phyloP scores from a whole-genome alignment of 2,888 invertebrate genomes.

The Hyposoter didymator region DNA sequence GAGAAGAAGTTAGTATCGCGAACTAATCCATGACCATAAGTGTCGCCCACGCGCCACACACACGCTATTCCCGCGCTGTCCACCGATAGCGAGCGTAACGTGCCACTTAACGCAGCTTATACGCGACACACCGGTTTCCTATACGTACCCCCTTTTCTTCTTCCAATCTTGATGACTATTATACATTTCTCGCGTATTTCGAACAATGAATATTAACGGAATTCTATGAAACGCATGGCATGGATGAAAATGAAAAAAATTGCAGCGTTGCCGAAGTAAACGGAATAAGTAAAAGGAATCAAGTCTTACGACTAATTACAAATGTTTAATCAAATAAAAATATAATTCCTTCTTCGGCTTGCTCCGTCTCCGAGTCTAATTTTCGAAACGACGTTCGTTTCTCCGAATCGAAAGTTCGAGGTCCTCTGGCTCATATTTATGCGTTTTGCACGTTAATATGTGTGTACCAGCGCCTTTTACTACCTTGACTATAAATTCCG shows the following conservation, averaged over 20 bases:
- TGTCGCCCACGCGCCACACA: constrained; percentile 70
- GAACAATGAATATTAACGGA: constrained; percentile 28
- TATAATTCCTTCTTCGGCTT: neutral
- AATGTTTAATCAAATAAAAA: neutral
- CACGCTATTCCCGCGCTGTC: constrained; percentile 35
- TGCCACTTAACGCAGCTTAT: constrained; percentile 62
- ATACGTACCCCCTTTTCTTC: constrained; percentile 48
- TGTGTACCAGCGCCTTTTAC: constrained; percentile 45
- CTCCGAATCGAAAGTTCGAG: constrained; percentile 37
- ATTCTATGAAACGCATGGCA: neutral
- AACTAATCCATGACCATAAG: constrained; percentile 73
- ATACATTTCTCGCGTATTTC: constrained; percentile 32
- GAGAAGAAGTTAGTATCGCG: constrained; percentile 54
- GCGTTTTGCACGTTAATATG: constrained; percentile 18
- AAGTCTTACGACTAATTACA: neutral
- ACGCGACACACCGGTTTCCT: constrained; percentile 45
- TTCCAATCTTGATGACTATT: constrained; percentile 22
- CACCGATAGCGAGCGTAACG: constrained; percentile 60
- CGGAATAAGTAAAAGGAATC: no score
- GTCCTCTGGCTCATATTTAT: constrained; percentile 25
- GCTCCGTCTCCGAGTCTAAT: neutral
- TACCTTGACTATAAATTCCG: constrained; percentile 62
- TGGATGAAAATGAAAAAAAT: neutral
- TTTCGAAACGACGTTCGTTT: neutral
- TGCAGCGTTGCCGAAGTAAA: neutral